Evolutionary conservation across 2,797 vertebrate genomes (phyloP), one percentile per base, ranked within the genome.

Genomic region (Triplophysa yarkandensis): DNA sequence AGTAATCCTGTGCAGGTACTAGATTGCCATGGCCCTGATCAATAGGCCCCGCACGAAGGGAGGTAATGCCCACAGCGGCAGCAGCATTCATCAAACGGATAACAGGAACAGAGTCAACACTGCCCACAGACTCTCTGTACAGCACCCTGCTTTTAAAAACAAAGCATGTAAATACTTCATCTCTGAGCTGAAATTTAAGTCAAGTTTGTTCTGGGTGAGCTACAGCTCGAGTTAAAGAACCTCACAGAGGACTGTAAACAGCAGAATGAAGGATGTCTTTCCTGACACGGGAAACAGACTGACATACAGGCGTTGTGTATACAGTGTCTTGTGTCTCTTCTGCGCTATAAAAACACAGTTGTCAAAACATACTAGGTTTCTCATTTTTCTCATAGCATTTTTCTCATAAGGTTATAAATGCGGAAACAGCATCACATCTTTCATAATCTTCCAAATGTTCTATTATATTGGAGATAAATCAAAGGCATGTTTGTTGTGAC

Each of bases 11-110:
- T 61, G 64, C 73, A 75, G 68, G 34, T 57, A 77, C 74, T 70
- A 52, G 79, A 83, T 80, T 74, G 81, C 69, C 50, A 61, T 50
- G 62, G 71, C 60, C 58, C 66, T 28, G 68, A 83, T 85, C 83
- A 77, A 83, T 81, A 77, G 54, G 44, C 48, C 32, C 50, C 46
- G 21, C 67, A 68, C 63, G 54, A 11, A 52, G 74, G 50, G 58
- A 78, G 55, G 72, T 58, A 57, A 71, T 52, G 62, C 68, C 44
- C 76, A 62, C 54, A 61, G 72, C 19, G 34, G 76, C 71, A 58
- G 55, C 43, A 55, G 50, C 23, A 65, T 74, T 75, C 67, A 62
- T 71, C 76, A 74, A 63, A 68, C 43, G 77, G 64, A 61, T 61
- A 71, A 73, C 63, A 73, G 76, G n/a, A 71, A 68, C 36, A 57